These are phyloP conservation scores for Periophthalmus modestus DNA, from an alignment of 2,113 vertebrate species.

Conservation along the genomic window DNA sequence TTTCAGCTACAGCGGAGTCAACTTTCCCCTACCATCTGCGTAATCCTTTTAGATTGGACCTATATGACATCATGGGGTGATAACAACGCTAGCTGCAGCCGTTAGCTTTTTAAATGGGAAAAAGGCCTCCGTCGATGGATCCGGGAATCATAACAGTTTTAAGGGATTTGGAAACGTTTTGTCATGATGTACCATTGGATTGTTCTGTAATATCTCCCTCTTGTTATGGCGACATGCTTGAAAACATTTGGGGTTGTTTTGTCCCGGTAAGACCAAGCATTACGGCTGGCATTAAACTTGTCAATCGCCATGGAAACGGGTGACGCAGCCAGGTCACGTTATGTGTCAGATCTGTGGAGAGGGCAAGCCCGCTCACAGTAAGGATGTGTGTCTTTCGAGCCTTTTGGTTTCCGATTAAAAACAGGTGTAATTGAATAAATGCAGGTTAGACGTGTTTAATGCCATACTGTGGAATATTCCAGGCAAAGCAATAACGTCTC, in stretches of 20 bases:
- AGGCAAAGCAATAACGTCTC: too few species aligned
- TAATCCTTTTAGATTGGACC: conserved; percentile 59
- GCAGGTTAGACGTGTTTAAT: too few species aligned
- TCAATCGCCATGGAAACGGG: too few species aligned
- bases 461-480: too few species aligned
- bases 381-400: too few species aligned
- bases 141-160: conserved; percentile 66
- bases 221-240: conserved; percentile 36
- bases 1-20: conserved; percentile 31
- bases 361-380: too few species aligned
- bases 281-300: too few species aligned
- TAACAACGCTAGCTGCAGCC: conserved; percentile 50
- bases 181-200: conserved; percentile 49
- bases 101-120: conserved; percentile 27
- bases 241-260: conserved; percentile 63
- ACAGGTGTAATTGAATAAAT: too few species aligned
- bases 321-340: too few species aligned
- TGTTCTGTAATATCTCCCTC: conserved; percentile 49
- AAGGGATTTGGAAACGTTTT: conserved; percentile 63
- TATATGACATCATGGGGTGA: conserved; percentile 67
- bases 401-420: too few species aligned
- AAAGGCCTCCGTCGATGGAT: conserved; percentile 52
- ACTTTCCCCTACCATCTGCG: conserved; percentile 45
- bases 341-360: too few species aligned
- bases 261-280: too few species aligned